Conservation (phyloP, 1,140 invertebrate species). For the Wiebesia pumilae region DNA sequence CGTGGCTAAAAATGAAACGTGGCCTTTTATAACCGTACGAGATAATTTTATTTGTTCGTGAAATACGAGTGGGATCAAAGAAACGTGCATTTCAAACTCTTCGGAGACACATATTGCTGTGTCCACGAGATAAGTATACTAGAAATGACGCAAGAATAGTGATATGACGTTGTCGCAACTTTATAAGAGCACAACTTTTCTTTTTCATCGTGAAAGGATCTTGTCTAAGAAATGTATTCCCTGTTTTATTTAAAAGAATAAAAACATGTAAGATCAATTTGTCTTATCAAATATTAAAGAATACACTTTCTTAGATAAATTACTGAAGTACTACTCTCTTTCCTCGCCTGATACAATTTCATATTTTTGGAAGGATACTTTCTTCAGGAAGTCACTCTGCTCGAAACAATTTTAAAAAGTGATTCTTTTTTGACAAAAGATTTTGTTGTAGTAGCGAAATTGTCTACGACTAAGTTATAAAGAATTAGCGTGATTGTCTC, state of each 20-base stretch:
- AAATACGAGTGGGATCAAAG: not conserved
- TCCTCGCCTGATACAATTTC: not conserved
- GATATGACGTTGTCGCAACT: not conserved
- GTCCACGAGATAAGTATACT: not conserved
- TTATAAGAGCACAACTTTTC: not conserved
- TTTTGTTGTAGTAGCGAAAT: not conserved
- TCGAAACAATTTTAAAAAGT: not conserved
- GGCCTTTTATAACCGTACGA: not conserved
- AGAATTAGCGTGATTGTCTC: not conserved
- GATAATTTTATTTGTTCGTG: not conserved
- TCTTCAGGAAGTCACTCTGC: not conserved
- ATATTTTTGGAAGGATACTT: not conserved
- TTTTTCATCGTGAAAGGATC: too few species aligned
- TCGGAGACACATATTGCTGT: too few species aligned
- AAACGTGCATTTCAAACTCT: not conserved
- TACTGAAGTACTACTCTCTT: too few species aligned
- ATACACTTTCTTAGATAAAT: too few species aligned
- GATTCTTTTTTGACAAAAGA: not conserved
- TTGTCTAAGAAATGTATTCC: too few species aligned
- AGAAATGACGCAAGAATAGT: not conserved
- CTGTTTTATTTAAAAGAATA: too few species aligned
- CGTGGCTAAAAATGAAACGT: too few species aligned
- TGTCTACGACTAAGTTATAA: not conserved
- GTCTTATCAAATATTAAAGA: too few species aligned
- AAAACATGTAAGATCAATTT: too few species aligned